These are phyloP conservation scores for Antennarius striatus DNA, from an alignment of 2,113 vertebrate genomes.

Conservation along the genomic window DNA sequence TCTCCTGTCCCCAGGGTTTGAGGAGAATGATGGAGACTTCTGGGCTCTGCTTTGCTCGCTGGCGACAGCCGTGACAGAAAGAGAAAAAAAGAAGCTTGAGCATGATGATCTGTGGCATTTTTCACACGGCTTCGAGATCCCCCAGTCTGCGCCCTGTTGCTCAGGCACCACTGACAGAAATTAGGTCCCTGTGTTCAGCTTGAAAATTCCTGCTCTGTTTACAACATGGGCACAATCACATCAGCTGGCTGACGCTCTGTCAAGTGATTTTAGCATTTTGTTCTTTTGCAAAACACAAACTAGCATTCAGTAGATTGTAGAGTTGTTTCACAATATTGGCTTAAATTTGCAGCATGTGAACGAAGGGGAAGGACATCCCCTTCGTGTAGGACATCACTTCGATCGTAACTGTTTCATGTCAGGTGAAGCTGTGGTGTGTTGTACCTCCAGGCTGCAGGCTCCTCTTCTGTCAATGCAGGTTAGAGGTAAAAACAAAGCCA, in stretches of 20 bases:
- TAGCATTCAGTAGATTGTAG: conserved; percentile 12
- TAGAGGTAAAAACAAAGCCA: conserved; percentile 43
- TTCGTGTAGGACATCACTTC: conserved; percentile 20
- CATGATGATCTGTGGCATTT: conserved; percentile 75
- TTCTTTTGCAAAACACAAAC: conserved; percentile 20
- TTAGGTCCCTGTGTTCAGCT: conserved; percentile 48
- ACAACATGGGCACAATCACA: conserved; percentile 32
- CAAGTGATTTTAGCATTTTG: conserved; percentile 36
- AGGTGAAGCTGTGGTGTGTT: conserved; percentile 48
- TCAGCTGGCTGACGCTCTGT: conserved; percentile 47
- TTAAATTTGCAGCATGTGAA: conserved; percentile 21
- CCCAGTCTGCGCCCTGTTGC: conserved; percentile 60
- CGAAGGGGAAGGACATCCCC: not conserved
- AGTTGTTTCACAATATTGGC: conserved; percentile 37
- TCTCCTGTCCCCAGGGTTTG: conserved; percentile 69
- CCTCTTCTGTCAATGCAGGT: conserved; percentile 55
- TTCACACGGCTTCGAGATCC: conserved; percentile 70
- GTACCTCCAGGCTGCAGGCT: conserved; percentile 53
- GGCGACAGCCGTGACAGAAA: conserved; percentile 70
- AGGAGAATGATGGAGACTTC: conserved; percentile 73
- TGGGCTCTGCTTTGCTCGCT: conserved; percentile 62
- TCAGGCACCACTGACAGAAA: conserved; percentile 57
- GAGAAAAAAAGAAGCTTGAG: conserved; percentile 59
- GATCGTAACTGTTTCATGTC: conserved; percentile 60
- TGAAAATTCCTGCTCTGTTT: conserved; percentile 39